Evolutionary conservation across 1,140 invertebrate genomes (phyloP).

Genomic region (Calliopsis andreniformis): DNA sequence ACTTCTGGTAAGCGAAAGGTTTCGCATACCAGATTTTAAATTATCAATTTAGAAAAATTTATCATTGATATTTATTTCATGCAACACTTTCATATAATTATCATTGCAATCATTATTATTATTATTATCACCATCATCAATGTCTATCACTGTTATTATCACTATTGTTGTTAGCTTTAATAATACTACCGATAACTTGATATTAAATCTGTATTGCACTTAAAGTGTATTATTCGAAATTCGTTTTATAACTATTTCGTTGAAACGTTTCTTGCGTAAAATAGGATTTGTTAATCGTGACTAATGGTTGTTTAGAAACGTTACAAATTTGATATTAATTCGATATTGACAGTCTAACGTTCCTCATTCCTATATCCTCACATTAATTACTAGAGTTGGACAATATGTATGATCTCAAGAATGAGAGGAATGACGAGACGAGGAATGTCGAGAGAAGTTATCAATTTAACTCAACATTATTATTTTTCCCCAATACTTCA

Average conservation of each 20-base stretch:
- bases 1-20: conserved; percentile 5
- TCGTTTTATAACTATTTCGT: not conserved
- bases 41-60: not conserved
- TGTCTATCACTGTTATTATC: not conserved
- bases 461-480: not conserved
- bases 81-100: not conserved
- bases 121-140: not conserved
- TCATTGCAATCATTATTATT: not conserved
- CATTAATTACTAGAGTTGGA: not conserved
- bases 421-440: not conserved
- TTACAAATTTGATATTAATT: not conserved
- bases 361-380: not conserved
- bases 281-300: not conserved
- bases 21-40: not conserved
- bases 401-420: not conserved
- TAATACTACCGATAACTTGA: not conserved
- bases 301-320: not conserved
- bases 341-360: not conserved
- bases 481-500: conserved; percentile 4
- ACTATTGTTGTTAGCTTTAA: not conserved
- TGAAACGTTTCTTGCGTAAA: not conserved
- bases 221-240: not conserved
- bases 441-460: too few species aligned
- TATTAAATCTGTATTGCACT: not conserved
- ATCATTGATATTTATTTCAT: not conserved